Evolutionary conservation across 2,888 invertebrate species (phyloP).

Genomic region (Xylocampa areola): DNA sequence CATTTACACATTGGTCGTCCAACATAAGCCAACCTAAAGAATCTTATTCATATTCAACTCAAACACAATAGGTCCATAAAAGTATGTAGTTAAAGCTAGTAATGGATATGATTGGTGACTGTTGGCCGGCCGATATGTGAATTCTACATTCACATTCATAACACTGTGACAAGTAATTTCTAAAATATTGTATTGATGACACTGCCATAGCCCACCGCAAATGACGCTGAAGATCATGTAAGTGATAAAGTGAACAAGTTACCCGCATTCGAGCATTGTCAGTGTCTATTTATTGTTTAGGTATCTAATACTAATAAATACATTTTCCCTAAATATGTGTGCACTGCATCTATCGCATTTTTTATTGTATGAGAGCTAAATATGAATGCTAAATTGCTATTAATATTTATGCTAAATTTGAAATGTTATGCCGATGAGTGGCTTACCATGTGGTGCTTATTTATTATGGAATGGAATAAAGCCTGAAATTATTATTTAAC

Average conservation of each 20-base stretch:
- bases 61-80: conserved; percentile 21
- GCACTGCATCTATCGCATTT: conserved; percentile 44
- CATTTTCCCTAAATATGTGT: conserved; percentile 16
- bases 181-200: conserved; percentile 51
- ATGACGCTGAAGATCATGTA: conserved; percentile 57
- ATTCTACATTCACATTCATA: conserved; percentile 15
- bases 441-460: conserved; percentile 45
- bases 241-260: conserved; percentile 45
- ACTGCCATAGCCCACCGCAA: conserved; percentile 47
- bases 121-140: conserved; percentile 16
- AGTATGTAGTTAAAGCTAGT: background rate
- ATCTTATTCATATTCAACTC: conserved; percentile 13
- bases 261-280: conserved; percentile 49
- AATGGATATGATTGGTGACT: conserved; percentile 3
- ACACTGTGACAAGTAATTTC: conserved; percentile 38
- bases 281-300: conserved; percentile 51
- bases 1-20: conserved; percentile 3
- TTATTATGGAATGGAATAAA: conserved; percentile 17
- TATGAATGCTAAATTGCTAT: conserved; percentile 28
- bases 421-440: conserved; percentile 22
- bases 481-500: conserved; percentile 16
- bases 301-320: conserved; percentile 26
- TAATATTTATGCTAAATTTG: conserved; percentile 21
- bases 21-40: conserved; percentile 4
- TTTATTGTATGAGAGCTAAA: conserved; percentile 25